Base-by-base conservation (phyloP, 2,113 vertebrate genomes). In the Oreochromis niloticus region DNA sequence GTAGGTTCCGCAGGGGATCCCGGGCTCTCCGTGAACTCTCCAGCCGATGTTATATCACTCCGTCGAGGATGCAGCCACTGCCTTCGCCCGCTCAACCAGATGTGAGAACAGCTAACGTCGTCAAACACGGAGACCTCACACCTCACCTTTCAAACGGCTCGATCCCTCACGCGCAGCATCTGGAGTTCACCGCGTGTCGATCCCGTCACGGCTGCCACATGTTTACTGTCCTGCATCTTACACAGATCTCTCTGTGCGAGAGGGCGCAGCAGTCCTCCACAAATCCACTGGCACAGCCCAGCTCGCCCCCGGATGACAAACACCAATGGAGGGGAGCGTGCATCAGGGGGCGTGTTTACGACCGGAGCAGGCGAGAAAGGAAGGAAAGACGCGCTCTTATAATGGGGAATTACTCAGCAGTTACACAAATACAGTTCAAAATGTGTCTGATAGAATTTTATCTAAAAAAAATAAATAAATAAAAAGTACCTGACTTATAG, bases 131-230 rank as follows among this genome's bases (percentile, higher is more conserved):
- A 81, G 19, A 24, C 7, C 16, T 7, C 55, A 13, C 55, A 19
- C 30, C 11, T 89, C 90, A 94, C 94, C 93, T 93, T 84, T 91
- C 81, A 91, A 1, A 54, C 7, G 34, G 50, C 81, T 54, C n/a
- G 68, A 52, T 48, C 56, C 41, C 19, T 85, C 41, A 71, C 8
- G 41, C 68, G 9, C 36, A 27, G 24, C 89, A 66, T 85, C 43
- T 78, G 90, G 17, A 3, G 30, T 4, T 50, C 14, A 50, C 46
- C 16, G 46, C 10, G 27, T n/a, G 27, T 63, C 39, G 32, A 14
- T 10, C 3, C 79, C 13, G 36, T 54, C 3, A 19, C 39, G 9
- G 13, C 6, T 3, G 34, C 89, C 81, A 87, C 92, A 91, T 92
- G 68, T 83, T 88, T 81, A 10, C 55, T 34, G 2, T 17, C 2